Base-by-base conservation (phyloP, 2,888 invertebrate genomes). In the Caenorhabditis sinica region DNA sequence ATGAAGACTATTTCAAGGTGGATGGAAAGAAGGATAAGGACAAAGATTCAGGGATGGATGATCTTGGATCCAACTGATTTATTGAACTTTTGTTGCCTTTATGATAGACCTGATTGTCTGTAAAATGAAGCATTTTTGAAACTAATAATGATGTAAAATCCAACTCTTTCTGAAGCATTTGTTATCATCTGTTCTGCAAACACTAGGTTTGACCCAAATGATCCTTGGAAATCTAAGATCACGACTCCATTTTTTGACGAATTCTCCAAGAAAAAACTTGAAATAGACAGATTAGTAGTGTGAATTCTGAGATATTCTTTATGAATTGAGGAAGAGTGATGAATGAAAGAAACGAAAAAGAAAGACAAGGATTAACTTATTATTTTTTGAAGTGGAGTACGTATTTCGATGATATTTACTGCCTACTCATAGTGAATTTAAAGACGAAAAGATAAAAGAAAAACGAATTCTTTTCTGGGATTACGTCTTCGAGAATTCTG, bases 361-460 rank as follows among this genome's bases (percentile, higher is more conserved):
- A 40, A 20, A 49, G 77, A 53, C 20, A 66, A 45, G 77, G 77
- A 79, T 79, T 79, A 79, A 53, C 25, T 79, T 79, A 79, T 79
- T 79, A 79, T 79, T 79, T 69, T 58, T 20, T n/a, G 40, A 60
- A 61, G 43, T 69, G 51, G 51, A 30, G 77, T 79, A 63, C 77
- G 77, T 45, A 79, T 71, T 71, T 79, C 51, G 40, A 77, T 61
- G 68, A 79, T 71, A 77, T 69, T 68, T 53, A 53, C 28, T 36
- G 53, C 60, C 33, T 60, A 69, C 58, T 77, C 71, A 79, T 77
- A 77, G 77, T 71, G 77, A 79, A 69, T 75, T 75, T 79, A 77
- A 61, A 45, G 45, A 17, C 45, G 76, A 76, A 69, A 58, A 63
- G 49, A 69, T 20, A n/a, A 60, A 33, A 60, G 33, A 60, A 66